Conservation (phyloP, 2,113 vertebrate species). For the Oreochromis tanganicae region DNA sequence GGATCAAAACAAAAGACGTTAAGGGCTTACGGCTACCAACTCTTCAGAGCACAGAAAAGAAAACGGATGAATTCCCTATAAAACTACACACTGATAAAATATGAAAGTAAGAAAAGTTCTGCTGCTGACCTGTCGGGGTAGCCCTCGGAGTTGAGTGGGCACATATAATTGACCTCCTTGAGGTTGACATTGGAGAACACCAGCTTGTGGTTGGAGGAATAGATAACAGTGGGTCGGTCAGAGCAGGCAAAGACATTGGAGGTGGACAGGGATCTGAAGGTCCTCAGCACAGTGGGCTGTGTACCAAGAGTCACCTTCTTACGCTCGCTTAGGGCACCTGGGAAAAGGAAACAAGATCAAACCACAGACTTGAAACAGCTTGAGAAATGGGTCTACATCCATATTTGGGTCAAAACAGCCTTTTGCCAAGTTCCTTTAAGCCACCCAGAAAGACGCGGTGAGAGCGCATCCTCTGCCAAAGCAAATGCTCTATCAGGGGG, state of each 20-base stretch:
- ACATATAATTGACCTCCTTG: conserved; percentile 99
- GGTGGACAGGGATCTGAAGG: conserved; percentile 94
- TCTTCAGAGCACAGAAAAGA: not conserved
- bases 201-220: conserved; percentile 98
- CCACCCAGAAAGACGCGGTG: not conserved
- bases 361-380: not conserved
- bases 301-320: conserved; percentile 98
- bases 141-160: conserved; percentile 96
- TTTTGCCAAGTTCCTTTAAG: not conserved
- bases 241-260: conserved; percentile 98
- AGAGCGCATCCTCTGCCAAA: not conserved
- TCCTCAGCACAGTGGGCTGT: conserved; percentile 93
- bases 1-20: not conserved
- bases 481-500: not conserved
- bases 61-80: not conserved
- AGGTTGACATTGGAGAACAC: conserved; percentile 99
- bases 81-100: not conserved
- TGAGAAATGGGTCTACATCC: not conserved
- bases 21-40: not conserved
- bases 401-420: not conserved
- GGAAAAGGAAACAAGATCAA: not conserved
- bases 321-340: conserved; percentile 88
- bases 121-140: conserved; percentile 90
- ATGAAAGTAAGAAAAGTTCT: not conserved
- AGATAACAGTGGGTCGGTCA: conserved; percentile 97